These are phyloP conservation scores for Colletes latitarsis DNA, from an alignment of 1,140 invertebrate species.

Conservation along the genomic window DNA sequence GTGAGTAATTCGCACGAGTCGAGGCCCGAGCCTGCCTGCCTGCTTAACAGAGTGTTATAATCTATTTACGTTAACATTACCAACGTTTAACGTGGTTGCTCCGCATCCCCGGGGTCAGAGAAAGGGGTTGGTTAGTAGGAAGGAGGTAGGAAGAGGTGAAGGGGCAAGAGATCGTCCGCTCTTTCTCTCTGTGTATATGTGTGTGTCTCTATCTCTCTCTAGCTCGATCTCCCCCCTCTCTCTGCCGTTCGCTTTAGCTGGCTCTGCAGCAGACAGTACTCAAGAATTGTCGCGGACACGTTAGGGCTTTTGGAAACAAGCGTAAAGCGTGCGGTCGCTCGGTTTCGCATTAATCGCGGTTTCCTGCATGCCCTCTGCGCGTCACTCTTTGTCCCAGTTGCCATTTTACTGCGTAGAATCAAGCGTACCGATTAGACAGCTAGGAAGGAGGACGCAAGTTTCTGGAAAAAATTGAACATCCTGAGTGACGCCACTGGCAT, in stretches of 20 bases:
- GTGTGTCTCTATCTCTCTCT: slow-evolving; percentile 12
- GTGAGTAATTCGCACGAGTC: slow-evolving; percentile 81
- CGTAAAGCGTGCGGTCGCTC: slow-evolving; percentile 79
- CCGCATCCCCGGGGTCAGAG: slow-evolving; percentile 70
- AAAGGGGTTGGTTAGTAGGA: slow-evolving; percentile 66
- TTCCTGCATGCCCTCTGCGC: slow-evolving; percentile 49
- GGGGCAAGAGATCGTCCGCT: slow-evolving; percentile 50
- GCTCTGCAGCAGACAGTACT: slow-evolving; percentile 80
- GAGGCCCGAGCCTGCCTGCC: slow-evolving; percentile 73
- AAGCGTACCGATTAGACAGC: not conserved
- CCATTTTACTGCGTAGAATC: slow-evolving; percentile 17
- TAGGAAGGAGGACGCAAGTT: too few relatives aligned
- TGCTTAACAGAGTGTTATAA: slow-evolving; percentile 83
- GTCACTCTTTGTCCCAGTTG: slow-evolving; percentile 51
- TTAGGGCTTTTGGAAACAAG: slow-evolving; percentile 80
- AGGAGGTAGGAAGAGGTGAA: slow-evolving; percentile 50
- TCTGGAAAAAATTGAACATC: too few relatives aligned
- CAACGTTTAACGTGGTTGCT: slow-evolving; percentile 81
- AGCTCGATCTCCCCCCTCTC: not conserved
- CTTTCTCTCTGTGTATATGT: slow-evolving; percentile 1
- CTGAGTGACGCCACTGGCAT: too few relatives aligned
- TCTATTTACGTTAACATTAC: slow-evolving; percentile 83
- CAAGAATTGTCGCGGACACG: slow-evolving; percentile 81
- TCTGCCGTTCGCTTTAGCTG: slow-evolving; percentile 54
- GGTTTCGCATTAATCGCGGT: slow-evolving; percentile 67